Evolutionary conservation across 2,888 invertebrate species (phyloP), one percentile per base, ranked within the genome.

Genomic region (Ariolimax columbianus): DNA sequence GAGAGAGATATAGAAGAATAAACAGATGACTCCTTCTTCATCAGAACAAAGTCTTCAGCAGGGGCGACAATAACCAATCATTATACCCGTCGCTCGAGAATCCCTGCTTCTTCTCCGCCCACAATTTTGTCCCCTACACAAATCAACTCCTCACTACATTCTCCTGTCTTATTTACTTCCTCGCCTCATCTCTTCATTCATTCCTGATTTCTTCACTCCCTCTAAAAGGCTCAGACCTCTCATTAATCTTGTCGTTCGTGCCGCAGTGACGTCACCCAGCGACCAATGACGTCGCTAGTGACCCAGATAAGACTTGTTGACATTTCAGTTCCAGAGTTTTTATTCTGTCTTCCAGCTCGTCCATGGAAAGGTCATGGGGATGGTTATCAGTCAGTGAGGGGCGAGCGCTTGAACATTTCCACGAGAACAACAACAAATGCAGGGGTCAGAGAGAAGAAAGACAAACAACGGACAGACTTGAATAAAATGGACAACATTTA

Each of bases 251-350:
- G n/a, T 75, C 75, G 23, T n/a, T 33, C 75, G n/a, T n/a, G 47
- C n/a, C 6, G 43, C 26, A 17, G 51, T 51, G 51, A 47, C 51
- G 47, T 75, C 43, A 75, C 40, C 75, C 11, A 19, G 26, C 75
- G 47, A 38, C 75, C 75, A 43, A 19, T 51, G 47, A 75, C 75
- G 51, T 75, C 51, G 17, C 75, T 43, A 40, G 19, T 51, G 47
- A 75, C 75, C 75, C 33, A 70, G 70, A 70, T 70, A 33, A 7
- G 1, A 17, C 70, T 70, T 70, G 70, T 70, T 70, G 70, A 70
- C 70, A 70, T 70, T 70, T 70, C 70, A 70, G 70, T 70, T 36
- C 70, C 43, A 51, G 47, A 43, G 14, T n/a, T 47, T 75, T 40
- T 51, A 7, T 30, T 19, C 19, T 19, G 17, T 55, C 55, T 55